Evolutionary conservation across 2,797 vertebrate genomes (phyloP).

Genomic region (Chelon auratus): DNA sequence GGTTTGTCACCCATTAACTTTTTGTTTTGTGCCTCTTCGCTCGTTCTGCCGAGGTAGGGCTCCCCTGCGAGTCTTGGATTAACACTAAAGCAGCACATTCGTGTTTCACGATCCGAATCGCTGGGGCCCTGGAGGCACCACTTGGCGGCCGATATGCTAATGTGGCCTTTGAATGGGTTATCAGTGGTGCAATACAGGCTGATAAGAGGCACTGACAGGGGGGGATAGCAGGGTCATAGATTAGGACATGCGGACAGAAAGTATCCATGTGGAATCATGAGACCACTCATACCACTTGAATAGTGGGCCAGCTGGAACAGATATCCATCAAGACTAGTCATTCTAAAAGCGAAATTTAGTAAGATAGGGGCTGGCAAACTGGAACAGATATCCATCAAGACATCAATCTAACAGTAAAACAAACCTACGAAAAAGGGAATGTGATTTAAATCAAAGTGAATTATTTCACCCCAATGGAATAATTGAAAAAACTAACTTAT

Average conservation of each 20-base stretch:
- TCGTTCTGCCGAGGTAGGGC: slow-evolving; percentile 18
- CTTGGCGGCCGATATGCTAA: slow-evolving; percentile 66
- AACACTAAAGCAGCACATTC: slow-evolving; percentile 49
- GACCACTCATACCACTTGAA: slow-evolving; percentile 9
- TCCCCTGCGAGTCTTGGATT: slow-evolving; percentile 38
- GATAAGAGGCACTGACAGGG: slow-evolving; percentile 45
- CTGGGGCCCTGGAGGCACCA: slow-evolving; percentile 27
- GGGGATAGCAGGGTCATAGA: slow-evolving; percentile 38
- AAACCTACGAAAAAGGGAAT: not conserved
- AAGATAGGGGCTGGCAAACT: not conserved
- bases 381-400: not conserved
- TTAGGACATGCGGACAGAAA: slow-evolving; percentile 32
- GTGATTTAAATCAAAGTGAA: not conserved
- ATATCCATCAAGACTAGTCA: not conserved
- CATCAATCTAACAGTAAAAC: not conserved
- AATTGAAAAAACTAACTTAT: no score
- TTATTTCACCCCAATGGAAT: no score
- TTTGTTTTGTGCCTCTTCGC: slow-evolving; percentile 52
- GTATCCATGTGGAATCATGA: slow-evolving; percentile 40
- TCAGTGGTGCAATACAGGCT: slow-evolving; percentile 62
- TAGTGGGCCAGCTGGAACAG: not conserved
- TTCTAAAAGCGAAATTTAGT: slow-evolving; percentile 18
- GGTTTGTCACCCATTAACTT: slow-evolving; percentile 63
- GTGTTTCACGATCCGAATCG: slow-evolving; percentile 56
- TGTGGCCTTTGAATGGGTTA: slow-evolving; percentile 64